Conservation (phyloP, 2,797 vertebrate genomes). For the Buceros bicornis region DNA sequence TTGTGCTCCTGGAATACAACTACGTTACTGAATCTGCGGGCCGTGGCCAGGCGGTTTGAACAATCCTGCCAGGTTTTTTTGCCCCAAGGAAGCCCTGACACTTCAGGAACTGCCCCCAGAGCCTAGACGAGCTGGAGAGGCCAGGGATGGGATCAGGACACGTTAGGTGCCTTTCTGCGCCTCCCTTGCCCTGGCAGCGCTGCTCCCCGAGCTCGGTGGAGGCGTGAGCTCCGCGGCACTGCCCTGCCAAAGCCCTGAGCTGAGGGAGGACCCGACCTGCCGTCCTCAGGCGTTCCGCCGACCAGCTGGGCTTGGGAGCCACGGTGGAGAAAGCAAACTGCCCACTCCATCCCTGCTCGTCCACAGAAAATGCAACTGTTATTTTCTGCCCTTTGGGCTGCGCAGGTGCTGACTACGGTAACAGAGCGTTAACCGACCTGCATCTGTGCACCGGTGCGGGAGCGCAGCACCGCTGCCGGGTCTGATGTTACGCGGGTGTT, state of each 20-base stretch:
- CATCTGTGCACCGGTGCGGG: too few relatives aligned
- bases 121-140: rapidly evolving
- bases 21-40: not conserved
- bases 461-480: rapidly evolving
- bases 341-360: too few relatives aligned
- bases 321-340: not conserved
- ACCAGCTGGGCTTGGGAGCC: not conserved
- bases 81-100: not conserved
- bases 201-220: rapidly evolving
- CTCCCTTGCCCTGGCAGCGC: not conserved
- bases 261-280: not conserved
- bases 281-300: rapidly evolving
- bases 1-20: not conserved
- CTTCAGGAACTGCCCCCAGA: not conserved
- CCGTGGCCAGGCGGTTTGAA: rapidly evolving
- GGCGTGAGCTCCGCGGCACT: not conserved
- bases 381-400: too few relatives aligned
- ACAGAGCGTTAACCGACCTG: rapidly evolving
- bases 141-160: rapidly evolving
- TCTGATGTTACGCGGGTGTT: rapidly evolving
- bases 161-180: rapidly evolving
- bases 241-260: not conserved
- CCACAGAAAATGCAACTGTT: not conserved
- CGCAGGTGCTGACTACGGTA: rapidly evolving
- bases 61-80: not conserved